Conservation (phyloP, 2,797 vertebrate genomes). For the Anguilla obscura region DNA sequence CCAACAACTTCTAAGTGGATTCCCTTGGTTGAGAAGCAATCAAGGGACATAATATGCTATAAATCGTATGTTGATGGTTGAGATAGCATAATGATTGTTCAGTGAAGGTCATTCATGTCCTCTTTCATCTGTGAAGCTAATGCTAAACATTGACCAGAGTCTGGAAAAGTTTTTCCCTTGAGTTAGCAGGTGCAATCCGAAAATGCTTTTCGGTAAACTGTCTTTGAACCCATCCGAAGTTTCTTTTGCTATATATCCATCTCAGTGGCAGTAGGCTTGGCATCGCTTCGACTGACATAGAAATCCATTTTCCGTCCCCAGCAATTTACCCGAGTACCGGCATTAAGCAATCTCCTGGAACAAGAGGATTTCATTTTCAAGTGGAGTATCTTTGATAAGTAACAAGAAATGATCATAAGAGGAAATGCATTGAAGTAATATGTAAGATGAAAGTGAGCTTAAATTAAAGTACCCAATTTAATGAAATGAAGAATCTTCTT, state of each 20-base stretch:
- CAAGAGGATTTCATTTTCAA: neutral
- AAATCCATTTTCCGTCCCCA: neutral
- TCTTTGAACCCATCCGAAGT: neutral
- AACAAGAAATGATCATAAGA: neutral
- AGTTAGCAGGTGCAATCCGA: neutral
- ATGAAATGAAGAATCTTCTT: neutral
- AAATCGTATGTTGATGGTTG: neutral
- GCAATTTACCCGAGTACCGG: neutral
- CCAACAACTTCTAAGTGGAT: neutral
- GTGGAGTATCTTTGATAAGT: neutral
- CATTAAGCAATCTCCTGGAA: neutral
- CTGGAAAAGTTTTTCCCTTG: neutral
- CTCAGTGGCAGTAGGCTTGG: neutral
- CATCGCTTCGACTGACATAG: neutral
- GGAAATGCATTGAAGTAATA: neutral
- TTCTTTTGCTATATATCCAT: neutral
- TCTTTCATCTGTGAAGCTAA: neutral
- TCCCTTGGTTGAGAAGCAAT: neutral
- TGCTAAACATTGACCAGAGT: neutral
- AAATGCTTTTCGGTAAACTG: neutral
- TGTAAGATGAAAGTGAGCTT: neutral
- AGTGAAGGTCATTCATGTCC: neutral
- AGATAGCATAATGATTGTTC: neutral
- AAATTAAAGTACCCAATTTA: neutral
- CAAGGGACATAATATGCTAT: neutral